Evolutionary conservation across 2,113 vertebrate species (phyloP).

Genomic region (Tamias sibiricus): DNA sequence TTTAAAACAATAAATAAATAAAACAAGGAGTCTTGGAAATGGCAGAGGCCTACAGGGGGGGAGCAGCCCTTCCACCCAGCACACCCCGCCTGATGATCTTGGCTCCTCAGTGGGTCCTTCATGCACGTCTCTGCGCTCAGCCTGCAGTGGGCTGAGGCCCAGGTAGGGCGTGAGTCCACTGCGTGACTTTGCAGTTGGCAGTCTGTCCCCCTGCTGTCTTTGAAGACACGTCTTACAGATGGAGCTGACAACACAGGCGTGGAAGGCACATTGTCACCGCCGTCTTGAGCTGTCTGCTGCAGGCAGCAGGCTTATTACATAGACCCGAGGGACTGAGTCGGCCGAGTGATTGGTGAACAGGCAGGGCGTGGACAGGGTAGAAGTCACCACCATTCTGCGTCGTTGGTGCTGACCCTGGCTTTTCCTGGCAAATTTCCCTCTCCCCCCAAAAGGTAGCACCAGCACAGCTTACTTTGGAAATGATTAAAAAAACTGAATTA

Average conservation of each 20-base stretch:
- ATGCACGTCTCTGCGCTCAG: background rate
- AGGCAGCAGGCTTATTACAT: background rate
- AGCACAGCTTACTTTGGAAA: background rate
- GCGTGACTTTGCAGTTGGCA: background rate
- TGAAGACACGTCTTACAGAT: background rate
- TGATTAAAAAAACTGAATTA: slow-evolving; percentile 33
- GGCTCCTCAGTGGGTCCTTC: background rate
- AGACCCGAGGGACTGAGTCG: background rate
- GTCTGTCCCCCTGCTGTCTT: background rate
- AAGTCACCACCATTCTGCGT: background rate
- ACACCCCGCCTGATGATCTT: background rate
- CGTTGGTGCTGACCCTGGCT: background rate
- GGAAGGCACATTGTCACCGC: rapidly evolving
- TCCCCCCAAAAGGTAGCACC: background rate
- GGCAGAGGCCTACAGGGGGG: background rate
- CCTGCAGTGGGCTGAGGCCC: background rate
- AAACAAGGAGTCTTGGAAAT: background rate
- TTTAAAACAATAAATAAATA: no score
- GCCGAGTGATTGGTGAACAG: background rate
- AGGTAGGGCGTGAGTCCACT: background rate
- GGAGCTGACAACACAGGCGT: background rate
- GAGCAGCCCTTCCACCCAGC: background rate
- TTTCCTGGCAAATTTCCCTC: background rate
- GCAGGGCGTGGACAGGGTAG: background rate
- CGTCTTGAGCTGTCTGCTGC: background rate